Percentiles rank a stretch among this genome's conserved stretches.
Evolutionary conservation across 2,113 vertebrate species (phyloP).

Genomic region (Callocephalon fimbriatum): DNA sequence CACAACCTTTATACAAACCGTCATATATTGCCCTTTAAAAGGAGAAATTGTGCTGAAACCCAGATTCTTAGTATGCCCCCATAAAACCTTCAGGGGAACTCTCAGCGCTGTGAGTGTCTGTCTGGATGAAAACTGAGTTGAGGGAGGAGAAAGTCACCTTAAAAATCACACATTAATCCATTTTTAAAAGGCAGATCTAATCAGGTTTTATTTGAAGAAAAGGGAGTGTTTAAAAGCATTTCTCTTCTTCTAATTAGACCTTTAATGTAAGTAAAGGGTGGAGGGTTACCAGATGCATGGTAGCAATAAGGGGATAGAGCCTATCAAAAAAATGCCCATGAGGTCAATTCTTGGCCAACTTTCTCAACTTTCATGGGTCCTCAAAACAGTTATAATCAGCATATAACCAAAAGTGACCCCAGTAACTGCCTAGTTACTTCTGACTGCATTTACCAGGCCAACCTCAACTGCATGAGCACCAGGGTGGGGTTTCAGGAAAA

Average conservation of each 20-base stretch:
- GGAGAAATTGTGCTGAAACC: not conserved
- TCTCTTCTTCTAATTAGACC: not conserved
- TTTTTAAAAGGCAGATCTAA: not conserved
- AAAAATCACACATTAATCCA: not conserved
- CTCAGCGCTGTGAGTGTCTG: not conserved
- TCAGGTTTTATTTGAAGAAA: not conserved
- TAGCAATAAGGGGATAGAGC: not conserved
- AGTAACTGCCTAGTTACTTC: not conserved
- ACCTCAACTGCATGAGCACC: not conserved
- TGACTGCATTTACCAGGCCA: not conserved
- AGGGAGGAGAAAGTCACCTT: not conserved
- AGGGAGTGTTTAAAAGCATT: not conserved
- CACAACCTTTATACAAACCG: not conserved
- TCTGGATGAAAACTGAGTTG: not conserved
- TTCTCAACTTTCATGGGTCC: not conserved
- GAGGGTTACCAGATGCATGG: not conserved
- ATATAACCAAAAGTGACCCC: not conserved
- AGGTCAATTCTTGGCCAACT: not conserved
- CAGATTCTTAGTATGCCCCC: not conserved
- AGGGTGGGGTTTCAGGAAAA: not conserved
- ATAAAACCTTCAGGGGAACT: not conserved
- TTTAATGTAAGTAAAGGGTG: not conserved
- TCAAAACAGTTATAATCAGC: not conserved
- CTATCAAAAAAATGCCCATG: not conserved
- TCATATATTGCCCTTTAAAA: not conserved